Evolutionary conservation across 2,888 invertebrate genomes (phyloP).

Genomic region (Eilema griseolum): DNA sequence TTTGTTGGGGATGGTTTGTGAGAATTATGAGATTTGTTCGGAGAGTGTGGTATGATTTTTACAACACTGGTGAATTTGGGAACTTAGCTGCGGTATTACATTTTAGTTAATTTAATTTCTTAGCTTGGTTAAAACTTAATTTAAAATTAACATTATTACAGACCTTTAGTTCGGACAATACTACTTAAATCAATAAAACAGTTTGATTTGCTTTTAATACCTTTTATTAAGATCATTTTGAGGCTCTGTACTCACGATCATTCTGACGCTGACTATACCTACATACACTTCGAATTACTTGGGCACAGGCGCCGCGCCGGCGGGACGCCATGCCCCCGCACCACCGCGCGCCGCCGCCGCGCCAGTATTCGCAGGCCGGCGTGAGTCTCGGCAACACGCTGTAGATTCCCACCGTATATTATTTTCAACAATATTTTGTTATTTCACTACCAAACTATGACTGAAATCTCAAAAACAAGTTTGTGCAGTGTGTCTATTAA

Average conservation of each 20-base stretch:
- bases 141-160: too few relatives aligned
- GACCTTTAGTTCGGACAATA: too few relatives aligned
- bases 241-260: too few relatives aligned
- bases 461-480: neutral
- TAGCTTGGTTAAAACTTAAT: too few relatives aligned
- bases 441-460: neutral
- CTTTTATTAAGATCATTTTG: too few relatives aligned
- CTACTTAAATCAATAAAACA: too few relatives aligned
- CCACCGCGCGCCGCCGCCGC: slow-evolving; percentile 4
- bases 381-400: neutral
- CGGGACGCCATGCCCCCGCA: neutral
- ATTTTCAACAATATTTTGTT: neutral
- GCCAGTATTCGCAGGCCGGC: neutral
- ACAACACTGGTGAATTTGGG: too few relatives aligned
- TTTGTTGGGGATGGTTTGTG: neutral
- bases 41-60: neutral
- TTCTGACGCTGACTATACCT: too few relatives aligned
- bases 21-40: neutral
- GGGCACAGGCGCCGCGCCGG: slow-evolving; percentile 2
- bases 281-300: neutral
- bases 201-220: too few relatives aligned
- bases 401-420: neutral
- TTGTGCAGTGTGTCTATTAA: neutral
- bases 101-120: too few relatives aligned
- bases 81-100: too few relatives aligned